Base-by-base conservation (phyloP, 2,113 vertebrate species). In the Gymnogyps californianus region DNA sequence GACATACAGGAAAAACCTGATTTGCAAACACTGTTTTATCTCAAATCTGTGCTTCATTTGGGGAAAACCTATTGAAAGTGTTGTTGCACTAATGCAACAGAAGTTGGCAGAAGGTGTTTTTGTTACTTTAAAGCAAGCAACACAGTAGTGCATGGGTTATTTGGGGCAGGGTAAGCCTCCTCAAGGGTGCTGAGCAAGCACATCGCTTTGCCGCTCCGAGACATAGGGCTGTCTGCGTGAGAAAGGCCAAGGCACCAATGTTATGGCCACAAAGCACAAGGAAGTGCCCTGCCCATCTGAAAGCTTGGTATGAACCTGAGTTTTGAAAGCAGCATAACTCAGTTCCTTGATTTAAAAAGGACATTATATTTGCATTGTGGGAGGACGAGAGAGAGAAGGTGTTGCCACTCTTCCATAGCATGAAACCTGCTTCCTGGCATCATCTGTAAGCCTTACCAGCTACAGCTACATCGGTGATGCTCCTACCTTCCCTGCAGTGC, bases 161-260 rank as follows among this genome's bases (percentile, higher is more conserved):
- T 36, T 62, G 49, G 28, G 31, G 36, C 7, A 58, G 24, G 5
- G 17, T 32, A 69, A 51, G 54, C 26, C 19, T 36, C 46, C 47
- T 55, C 13, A 57, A 16, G 12, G 49, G 21, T 82, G 42, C 36
- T 65, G 42, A 84, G 36, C 26, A 66, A 52, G 38, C 36, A 66
- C 24, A 20, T 52, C 1, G 2, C 79, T 82, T 74, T 78, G 21
- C 20, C 78, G 31, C 57, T 47, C 38, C 62, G n/a, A 51, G 22
- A 28, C 1, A 1, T 20, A 26, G 29, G 13, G 19, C 7, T 61
- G 8, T 16, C 57, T 79, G 38, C 0, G 0, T n/a, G 20, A 71
- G 29, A 79, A 31, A 5, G 10, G 18, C 13, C 61, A 51, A 67
- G n/a, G 21, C 13, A 71, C 6, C 16, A 82, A 22, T 22, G 14